These are phyloP conservation scores for Nymphalis io DNA, from an alignment of 1,140 invertebrate genomes.

Conservation along the genomic window DNA sequence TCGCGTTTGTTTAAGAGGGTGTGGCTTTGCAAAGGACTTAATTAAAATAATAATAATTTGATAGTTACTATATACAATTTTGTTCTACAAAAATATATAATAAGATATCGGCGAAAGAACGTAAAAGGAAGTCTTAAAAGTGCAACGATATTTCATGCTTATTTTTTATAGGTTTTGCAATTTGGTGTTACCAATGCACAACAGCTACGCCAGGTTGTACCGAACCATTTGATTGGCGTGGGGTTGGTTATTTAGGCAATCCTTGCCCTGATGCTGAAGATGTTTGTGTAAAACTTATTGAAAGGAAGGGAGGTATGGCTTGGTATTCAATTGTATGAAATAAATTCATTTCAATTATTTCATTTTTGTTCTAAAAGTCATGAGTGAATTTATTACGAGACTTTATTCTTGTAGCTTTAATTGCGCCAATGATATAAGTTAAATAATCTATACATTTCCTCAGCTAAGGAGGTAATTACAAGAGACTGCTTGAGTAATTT, in stretches of 20 bases:
- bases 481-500: constrained; percentile 92
- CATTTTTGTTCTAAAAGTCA: background rate
- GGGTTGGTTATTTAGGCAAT: constrained; percentile 83
- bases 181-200: constrained; percentile 94
- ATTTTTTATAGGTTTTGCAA: constrained; percentile 73
- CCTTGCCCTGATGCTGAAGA: constrained; percentile 92
- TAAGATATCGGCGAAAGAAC: too few species aligned
- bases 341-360: background rate
- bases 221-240: constrained; percentile 91
- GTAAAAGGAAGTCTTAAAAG: background rate
- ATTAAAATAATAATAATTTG: background rate
- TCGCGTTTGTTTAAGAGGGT: constrained; percentile 1
- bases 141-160: background rate
- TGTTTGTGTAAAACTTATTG: constrained; percentile 94
- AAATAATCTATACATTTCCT: constrained; percentile 50
- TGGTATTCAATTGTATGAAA: background rate
- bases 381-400: background rate
- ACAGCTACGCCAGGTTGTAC: constrained; percentile 94
- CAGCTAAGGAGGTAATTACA: constrained; percentile 90
- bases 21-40: constrained; percentile 9
- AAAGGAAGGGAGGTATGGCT: constrained; percentile 89
- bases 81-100: too few species aligned
- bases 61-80: background rate
- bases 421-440: too few species aligned
- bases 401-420: background rate